Evolutionary conservation across 2,797 vertebrate species (phyloP).

Genomic region (Buceros bicornis): DNA sequence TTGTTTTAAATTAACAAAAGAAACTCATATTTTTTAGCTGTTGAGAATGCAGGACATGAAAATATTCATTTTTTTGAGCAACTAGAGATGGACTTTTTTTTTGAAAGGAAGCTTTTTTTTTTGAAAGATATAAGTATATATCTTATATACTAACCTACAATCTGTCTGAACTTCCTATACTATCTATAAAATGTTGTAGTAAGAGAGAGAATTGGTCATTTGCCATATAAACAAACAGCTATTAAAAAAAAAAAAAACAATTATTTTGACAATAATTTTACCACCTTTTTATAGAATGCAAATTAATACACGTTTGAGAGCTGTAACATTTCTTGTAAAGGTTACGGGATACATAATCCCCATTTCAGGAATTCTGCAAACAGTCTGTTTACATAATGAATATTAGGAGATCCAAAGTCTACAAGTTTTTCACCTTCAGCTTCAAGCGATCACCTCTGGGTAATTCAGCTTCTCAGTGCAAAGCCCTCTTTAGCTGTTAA

Average conservation of each 20-base stretch:
- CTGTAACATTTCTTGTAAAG: neutral
- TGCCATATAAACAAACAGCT: neutral
- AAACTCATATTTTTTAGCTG: neutral
- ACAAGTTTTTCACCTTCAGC: slow-evolving; percentile 18
- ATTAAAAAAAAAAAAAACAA: neutral
- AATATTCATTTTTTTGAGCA: neutral
- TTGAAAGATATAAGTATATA: too few species aligned
- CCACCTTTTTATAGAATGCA: neutral
- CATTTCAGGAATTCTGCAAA: slow-evolving; percentile 44
- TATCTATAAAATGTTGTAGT: neutral
- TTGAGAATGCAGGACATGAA: neutral
- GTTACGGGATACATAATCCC: neutral
- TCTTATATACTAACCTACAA: neutral
- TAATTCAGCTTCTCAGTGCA: slow-evolving; percentile 15
- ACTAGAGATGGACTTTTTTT: neutral
- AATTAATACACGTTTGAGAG: neutral
- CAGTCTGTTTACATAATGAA: slow-evolving; percentile 17
- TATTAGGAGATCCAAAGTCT: slow-evolving; percentile 25
- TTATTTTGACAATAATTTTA: neutral
- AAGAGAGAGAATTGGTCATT: neutral
- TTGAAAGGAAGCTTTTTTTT: neutral
- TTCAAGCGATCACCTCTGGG: slow-evolving; percentile 23
- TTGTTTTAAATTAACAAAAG: slow-evolving; percentile 34
- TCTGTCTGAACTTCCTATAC: neutral
- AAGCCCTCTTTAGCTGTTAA: neutral